Percentiles rank a stretch among this genome's conserved stretches.
These are phyloP conservation scores for Poecilobothrus nobilitatus DNA, from an alignment of 2,888 invertebrate genomes.

Conservation along the genomic window DNA sequence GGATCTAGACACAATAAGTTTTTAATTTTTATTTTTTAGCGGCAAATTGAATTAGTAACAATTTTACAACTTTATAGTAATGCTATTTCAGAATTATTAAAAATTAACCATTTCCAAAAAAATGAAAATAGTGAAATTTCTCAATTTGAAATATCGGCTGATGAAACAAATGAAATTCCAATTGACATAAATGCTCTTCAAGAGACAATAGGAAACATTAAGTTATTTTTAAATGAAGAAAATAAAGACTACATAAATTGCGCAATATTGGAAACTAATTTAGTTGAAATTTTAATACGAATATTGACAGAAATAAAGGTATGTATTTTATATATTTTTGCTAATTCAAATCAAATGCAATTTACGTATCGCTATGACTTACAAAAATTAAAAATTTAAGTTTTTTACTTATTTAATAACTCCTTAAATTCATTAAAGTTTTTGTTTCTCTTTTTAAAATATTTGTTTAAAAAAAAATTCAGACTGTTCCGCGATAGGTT, in stretches of 20 bases:
- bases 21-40: slow-evolving; percentile 32
- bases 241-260: slow-evolving; percentile 33
- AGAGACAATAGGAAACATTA: slow-evolving; percentile 38
- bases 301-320: slow-evolving; percentile 40
- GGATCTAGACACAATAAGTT: too few species aligned
- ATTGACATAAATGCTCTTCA: slow-evolving; percentile 40
- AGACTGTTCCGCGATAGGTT: not conserved
- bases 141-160: slow-evolving; percentile 34
- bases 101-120: slow-evolving; percentile 35
- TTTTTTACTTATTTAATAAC: too few species aligned
- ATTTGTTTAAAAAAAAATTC: too few species aligned
- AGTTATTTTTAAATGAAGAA: slow-evolving; percentile 32
- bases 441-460: too few species aligned
- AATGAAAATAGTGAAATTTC: slow-evolving; percentile 30
- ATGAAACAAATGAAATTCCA: slow-evolving; percentile 28
- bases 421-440: too few species aligned
- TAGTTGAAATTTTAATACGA: slow-evolving; percentile 39
- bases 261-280: slow-evolving; percentile 41
- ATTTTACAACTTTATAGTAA: slow-evolving; percentile 43
- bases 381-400: too few species aligned
- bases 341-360: too few species aligned
- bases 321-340: slow-evolving; percentile 9
- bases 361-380: too few species aligned
- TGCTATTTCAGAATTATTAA: slow-evolving; percentile 38
- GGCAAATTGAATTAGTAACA: slow-evolving; percentile 50